Evolutionary conservation across 2,888 invertebrate genomes (phyloP), one percentile per base, ranked within the genome.

Genomic region (Leptinotarsa haldemani): DNA sequence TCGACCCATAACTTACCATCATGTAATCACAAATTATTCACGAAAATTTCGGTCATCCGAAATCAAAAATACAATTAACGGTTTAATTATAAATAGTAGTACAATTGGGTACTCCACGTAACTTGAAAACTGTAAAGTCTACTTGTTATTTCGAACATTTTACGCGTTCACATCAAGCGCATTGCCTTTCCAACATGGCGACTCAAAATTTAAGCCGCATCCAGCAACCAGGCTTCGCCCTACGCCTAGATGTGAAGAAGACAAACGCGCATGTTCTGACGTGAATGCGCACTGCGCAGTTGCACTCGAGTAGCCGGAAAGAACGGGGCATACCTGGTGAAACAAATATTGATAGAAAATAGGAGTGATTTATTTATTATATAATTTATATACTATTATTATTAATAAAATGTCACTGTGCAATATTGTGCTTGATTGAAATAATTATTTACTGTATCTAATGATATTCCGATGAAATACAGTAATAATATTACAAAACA

Each of bases 11-110:
- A 90, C 90, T 90, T 89, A 91, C 91, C 92, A 91, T 91, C 90
- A 88, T 89, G 90, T 90, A 91, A 92, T 92, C 91, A 90, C 90
- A 89, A 91, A 90, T 89, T 91, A 90, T 90, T 88, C 87, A 86
- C 86, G 88, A 88, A 88, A 87, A 87, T 86, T 83, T 84, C 84
- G 86, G 88, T 88, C 92, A 92, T 92, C 92, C 89, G 88, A 83
- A 82, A 79, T 81, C 86, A 86, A 88, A 86, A 89, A 87, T 85
- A 85, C 84, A 85, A 88, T 86, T 84, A 85, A 78, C 85, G 86
- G 86, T 80, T 87, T 86, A 82, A 85, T 85, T 85, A 84, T 83
- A 85, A 83, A 84, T 86, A 85, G 84, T 88, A 85, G 85, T 85
- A 87, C 83, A 88, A 88, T 88, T 88, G 86, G 89, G 85, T 89